Conservation (phyloP, 2,888 invertebrate species). For the Lingula anatina region DNA sequence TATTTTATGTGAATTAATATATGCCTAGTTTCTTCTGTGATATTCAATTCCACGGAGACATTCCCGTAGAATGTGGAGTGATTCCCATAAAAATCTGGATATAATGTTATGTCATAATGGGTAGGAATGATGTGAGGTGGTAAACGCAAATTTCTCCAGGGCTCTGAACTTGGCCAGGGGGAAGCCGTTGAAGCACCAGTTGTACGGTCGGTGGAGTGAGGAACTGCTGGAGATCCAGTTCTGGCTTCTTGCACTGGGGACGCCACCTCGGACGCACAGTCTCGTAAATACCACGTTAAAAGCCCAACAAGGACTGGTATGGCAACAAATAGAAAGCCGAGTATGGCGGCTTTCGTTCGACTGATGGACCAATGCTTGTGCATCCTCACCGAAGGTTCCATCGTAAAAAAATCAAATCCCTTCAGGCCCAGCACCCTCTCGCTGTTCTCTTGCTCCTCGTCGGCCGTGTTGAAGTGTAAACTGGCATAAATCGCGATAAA, state of each 20-base stretch:
- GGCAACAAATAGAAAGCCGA: conserved; percentile 1
- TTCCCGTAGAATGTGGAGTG: conserved; percentile 57
- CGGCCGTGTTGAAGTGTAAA: no score
- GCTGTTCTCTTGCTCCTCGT: no score
- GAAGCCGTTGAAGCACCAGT: no score
- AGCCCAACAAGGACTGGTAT: background rate
- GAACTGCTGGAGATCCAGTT: no score
- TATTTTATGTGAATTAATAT: conserved; percentile 62
- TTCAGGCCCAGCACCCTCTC: no score
- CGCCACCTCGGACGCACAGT: background rate
- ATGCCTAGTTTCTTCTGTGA: conserved; percentile 38
- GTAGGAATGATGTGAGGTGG: conserved; percentile 61
- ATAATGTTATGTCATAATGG: conserved; percentile 65
- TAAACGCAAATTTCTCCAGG: conserved; percentile 57
- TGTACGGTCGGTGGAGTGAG: no score
- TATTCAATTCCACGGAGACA: conserved; percentile 50
- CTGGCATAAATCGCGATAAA: no score
- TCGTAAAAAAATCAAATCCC: no score
- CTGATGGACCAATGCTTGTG: no score
- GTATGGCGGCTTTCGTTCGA: no score
- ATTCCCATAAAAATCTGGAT: conserved; percentile 62
- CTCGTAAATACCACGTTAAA: background rate
- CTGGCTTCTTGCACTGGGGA: background rate
- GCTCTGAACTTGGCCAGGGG: no score
- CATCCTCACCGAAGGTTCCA: no score